Evolutionary conservation across 2,797 vertebrate genomes (phyloP), one percentile per base, ranked within the genome.

Genomic region (Sitta carolinensis): DNA sequence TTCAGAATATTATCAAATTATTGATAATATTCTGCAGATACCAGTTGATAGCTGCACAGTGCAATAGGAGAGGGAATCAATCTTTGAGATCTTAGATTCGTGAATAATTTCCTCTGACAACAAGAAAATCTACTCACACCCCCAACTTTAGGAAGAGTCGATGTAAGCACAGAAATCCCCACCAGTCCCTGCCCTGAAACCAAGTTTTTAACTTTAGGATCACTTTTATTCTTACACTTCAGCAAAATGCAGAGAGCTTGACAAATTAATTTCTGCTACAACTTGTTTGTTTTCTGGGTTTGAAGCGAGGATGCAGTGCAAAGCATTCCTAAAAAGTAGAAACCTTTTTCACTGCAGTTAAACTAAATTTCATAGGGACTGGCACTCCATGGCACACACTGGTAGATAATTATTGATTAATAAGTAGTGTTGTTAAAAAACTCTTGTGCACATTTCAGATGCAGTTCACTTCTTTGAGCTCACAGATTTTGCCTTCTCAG

Each of bases 171-270:
- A 67, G 70, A 84, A 84, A 76, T 93, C 70, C 36, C 48, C 67
- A 50, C 42, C 16, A 57, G 45, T 30, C 30, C 75, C 72, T 86
- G 69, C 67, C 69, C 84, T 59, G 83, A 78, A 94, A 82, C 45
- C 73, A 84, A 40, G n/a, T 76, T 67, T 63, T 82, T 87, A 57
- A 51, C 45, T 88, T 88, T 27, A 18, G 36, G 52, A 86, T 94
- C 8, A 25, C 52, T 91, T 96, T 88, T 84, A 81, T 90, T 90
- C 80, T 77, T 88, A 38, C 83, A 84, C 52, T 84, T 91, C 95
- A 96, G 94, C 89, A 94, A 88, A 93, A 89, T 40, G 67, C 95
- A 95, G 63, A 68, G 89, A 94, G 95, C 82, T 87, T 76, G 79
- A 95, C 57, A 95, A 94, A 96, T 73, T 84, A 20, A 80, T 92